These are phyloP conservation scores for Cyaniris semiargus DNA, from an alignment of 2,888 invertebrate genomes.

Conservation along the genomic window DNA sequence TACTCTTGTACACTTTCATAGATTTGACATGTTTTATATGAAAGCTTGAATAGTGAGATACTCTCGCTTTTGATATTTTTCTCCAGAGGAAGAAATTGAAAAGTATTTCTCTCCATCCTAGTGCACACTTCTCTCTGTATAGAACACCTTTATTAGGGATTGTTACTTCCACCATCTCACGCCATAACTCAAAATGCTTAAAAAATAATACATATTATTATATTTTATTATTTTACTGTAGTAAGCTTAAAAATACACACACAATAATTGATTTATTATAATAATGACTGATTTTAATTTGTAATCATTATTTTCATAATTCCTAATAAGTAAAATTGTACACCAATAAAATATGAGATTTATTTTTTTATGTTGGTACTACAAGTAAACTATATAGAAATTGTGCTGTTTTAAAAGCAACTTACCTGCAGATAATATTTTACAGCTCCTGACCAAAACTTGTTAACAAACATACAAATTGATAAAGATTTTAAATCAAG, in stretches of 20 bases:
- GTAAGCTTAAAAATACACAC: neutral
- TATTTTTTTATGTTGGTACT: no score
- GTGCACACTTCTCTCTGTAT: slow-evolving; percentile 47
- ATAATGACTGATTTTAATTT: neutral
- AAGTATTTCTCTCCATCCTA: slow-evolving; percentile 44
- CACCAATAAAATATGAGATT: neutral
- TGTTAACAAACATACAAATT: slow-evolving; percentile 51
- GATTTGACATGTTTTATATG: slow-evolving; percentile 39
- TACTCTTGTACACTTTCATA: slow-evolving; percentile 55
- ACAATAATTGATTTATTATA: no score
- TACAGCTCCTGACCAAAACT: slow-evolving; percentile 49
- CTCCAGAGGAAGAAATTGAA: slow-evolving; percentile 52
- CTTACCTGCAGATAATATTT: slow-evolving; percentile 50
- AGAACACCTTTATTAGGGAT: slow-evolving; percentile 47
- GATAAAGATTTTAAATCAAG: slow-evolving; percentile 47
- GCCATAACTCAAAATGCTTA: slow-evolving; percentile 47
- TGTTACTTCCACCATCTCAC: slow-evolving; percentile 43
- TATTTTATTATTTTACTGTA: neutral
- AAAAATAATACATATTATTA: neutral
- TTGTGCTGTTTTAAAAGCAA: neutral
- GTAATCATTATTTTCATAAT: no score
- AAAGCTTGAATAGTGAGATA: slow-evolving; percentile 34
- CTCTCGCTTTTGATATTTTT: slow-evolving; percentile 42
- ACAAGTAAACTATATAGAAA: neutral
- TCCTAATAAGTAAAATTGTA: neutral